Percentiles rank a stretch among this genome's conserved stretches.
These are phyloP conservation scores for Pocillopora meandrina DNA, from an alignment of 92 coral and sea anemone species.

Conservation along the genomic window DNA sequence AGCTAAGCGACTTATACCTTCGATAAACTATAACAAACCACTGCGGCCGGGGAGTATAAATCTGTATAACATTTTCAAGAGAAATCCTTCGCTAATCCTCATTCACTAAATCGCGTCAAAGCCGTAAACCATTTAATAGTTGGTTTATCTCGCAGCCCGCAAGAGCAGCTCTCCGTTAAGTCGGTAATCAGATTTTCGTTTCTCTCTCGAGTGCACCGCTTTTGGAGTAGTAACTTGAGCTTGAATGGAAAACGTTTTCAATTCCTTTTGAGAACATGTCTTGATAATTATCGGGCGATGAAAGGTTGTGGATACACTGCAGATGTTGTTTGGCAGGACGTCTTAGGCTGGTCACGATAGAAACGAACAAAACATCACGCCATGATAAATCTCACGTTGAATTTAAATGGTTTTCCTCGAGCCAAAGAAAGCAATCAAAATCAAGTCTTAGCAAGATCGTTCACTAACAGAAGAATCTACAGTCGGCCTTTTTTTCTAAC, in stretches of 20 bases:
- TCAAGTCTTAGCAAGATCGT: background rate
- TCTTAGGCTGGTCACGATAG: conserved; percentile 23
- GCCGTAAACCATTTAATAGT: background rate
- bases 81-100: conserved; percentile 17
- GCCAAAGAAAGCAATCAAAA: background rate
- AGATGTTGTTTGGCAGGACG: conserved; percentile 13
- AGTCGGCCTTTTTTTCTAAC: background rate
- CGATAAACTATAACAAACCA: background rate
- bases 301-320: conserved; percentile 17
- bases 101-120: background rate
- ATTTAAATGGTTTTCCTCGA: background rate
- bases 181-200: conserved; percentile 28
- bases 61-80: background rate
- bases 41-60: background rate
- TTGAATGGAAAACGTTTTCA: conserved; percentile 15
- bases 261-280: conserved; percentile 11
- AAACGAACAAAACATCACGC: conserved; percentile 11
- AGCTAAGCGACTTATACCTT: background rate
- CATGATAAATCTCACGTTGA: background rate
- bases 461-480: background rate
- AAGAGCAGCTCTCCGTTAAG: background rate
- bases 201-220: conserved; percentile 5
- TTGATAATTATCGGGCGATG: conserved; percentile 18
- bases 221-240: conserved; percentile 3
- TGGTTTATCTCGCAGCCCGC: background rate